Evolutionary conservation across 2,888 invertebrate species (phyloP).

Genomic region (Troides oblongomaculatus): DNA sequence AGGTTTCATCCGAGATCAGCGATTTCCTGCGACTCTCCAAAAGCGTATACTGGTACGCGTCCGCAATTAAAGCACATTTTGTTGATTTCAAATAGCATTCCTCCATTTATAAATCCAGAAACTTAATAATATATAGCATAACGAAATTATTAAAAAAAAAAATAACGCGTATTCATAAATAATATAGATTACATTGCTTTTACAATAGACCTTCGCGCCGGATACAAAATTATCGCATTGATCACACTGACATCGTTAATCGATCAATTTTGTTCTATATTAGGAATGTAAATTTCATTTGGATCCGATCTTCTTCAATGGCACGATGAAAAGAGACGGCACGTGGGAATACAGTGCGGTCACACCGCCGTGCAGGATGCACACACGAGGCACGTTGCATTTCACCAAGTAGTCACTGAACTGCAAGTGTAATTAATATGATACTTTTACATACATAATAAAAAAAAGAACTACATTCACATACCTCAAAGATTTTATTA

Average conservation of each 20-base stretch:
- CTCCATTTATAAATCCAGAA: no score
- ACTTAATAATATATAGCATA: no score
- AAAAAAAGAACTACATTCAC: neutral
- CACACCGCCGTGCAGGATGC: slow-evolving; percentile 93
- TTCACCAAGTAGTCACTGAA: slow-evolving; percentile 92
- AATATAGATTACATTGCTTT: no score
- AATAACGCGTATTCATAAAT: no score
- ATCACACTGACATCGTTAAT: neutral
- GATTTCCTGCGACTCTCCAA: no score
- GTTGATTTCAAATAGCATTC: no score
- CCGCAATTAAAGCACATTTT: no score
- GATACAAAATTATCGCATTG: neutral
- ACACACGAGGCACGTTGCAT: slow-evolving; percentile 88
- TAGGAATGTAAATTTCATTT: slow-evolving; percentile 32
- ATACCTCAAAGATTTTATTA: no score
- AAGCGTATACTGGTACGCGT: no score
- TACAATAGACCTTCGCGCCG: slow-evolving; percentile 18
- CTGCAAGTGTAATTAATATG: slow-evolving; percentile 66
- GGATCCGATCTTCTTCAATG: slow-evolving; percentile 44
- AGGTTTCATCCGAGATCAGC: no score
- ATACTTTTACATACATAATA: neutral
- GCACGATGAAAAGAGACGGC: slow-evolving; percentile 78
- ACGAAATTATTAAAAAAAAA: no score
- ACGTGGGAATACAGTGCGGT: slow-evolving; percentile 85
- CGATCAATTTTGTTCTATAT: neutral